Evolutionary conservation across 2,113 vertebrate genomes (phyloP).

Genomic region (Caracal caracal): DNA sequence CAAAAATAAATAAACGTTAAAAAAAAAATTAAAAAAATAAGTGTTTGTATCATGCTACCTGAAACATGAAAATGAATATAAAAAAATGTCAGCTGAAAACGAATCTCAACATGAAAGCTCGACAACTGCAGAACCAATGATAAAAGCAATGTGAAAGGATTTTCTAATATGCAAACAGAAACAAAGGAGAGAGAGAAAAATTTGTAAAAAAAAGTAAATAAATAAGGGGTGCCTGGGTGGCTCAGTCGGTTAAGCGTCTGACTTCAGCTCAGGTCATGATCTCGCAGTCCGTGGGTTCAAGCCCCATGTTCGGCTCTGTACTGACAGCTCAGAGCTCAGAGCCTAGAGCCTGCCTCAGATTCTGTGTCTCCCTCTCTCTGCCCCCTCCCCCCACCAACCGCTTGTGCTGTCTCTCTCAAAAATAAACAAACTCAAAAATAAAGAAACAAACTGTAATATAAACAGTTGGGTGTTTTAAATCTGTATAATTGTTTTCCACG

Average conservation of each 20-base stretch:
- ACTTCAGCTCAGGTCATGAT: no score
- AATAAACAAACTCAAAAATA: background rate
- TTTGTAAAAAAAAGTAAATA: background rate
- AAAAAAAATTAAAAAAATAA: no score
- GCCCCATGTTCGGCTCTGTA: no score
- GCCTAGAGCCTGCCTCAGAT: no score
- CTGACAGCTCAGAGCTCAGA: no score
- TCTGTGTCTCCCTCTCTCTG: no score
- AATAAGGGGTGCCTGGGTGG: no score
- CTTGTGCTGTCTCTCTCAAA: no score
- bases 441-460: background rate
- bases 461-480: conserved; percentile 6
- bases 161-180: background rate
- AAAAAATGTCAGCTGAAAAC: background rate
- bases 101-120: background rate
- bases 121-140: background rate
- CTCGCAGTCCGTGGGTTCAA: no score
- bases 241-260: no score
- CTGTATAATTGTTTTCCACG: background rate
- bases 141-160: conserved; percentile 30
- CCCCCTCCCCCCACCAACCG: no score
- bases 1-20: no score
- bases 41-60: background rate
- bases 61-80: conserved; percentile 13
- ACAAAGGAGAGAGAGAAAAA: conserved; percentile 40